These are phyloP conservation scores for Vireo griseus DNA, from an alignment of 2,797 vertebrate species.

Conservation along the genomic window DNA sequence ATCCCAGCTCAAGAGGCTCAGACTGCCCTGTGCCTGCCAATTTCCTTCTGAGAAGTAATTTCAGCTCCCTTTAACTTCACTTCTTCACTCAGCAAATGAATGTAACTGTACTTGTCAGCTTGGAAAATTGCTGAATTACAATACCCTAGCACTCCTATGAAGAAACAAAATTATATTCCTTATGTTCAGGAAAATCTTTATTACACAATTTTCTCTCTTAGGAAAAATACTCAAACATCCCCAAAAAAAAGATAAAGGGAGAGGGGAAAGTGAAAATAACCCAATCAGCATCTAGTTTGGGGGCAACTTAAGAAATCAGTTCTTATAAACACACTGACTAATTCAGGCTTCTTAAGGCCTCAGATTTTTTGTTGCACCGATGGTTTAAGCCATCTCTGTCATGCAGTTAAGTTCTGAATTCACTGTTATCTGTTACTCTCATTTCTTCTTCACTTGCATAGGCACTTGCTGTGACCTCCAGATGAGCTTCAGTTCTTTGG, in stretches of 20 bases:
- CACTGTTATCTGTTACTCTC: background rate
- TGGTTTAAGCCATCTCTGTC: background rate
- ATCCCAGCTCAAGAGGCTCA: background rate
- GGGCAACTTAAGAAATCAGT: background rate
- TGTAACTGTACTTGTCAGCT: background rate
- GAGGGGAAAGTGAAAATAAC: accelerated
- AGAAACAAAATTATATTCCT: background rate
- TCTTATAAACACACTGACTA: background rate
- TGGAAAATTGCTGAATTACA: background rate
- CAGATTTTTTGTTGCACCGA: background rate
- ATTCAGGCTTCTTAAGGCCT: background rate
- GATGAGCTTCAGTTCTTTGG: background rate
- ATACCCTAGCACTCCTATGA: background rate
- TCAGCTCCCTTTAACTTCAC: background rate
- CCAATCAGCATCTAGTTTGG: background rate
- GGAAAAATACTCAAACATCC: background rate
- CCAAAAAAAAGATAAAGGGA: background rate
- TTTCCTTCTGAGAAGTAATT: background rate
- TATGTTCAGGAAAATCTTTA: background rate
- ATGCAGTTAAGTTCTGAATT: background rate
- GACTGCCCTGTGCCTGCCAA: background rate
- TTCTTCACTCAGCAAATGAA: background rate
- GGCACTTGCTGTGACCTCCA: background rate
- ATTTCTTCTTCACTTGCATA: background rate
- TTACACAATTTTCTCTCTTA: background rate